phyloP scores from a whole-genome alignment of 2,113 vertebrate genomes.

The Corvus moneduloides region DNA sequence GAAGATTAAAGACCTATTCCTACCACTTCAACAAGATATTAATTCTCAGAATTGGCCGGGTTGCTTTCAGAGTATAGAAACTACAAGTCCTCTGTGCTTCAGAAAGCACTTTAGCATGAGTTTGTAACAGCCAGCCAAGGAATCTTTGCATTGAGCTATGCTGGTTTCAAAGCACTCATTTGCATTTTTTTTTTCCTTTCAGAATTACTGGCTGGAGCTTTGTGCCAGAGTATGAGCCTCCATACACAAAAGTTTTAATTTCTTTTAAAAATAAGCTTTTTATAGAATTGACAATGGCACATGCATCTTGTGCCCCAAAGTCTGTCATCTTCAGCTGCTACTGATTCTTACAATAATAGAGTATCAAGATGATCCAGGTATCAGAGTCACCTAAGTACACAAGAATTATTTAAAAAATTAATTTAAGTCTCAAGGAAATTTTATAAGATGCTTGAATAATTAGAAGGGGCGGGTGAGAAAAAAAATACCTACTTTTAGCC shows the following conservation, averaged over 20 bases:
- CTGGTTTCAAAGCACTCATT: neutral
- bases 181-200: neutral
- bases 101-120: neutral
- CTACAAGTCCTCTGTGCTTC: neutral
- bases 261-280: neutral
- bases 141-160: neutral
- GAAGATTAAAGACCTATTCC: neutral
- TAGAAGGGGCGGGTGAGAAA: neutral
- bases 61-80: neutral
- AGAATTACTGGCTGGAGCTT: neutral
- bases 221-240: neutral
- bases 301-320: neutral
- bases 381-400: neutral
- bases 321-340: neutral
- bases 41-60: neutral
- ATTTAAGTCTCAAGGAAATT: neutral
- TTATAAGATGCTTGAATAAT: neutral
- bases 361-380: neutral
- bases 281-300: neutral
- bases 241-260: neutral
- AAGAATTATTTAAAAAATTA: neutral
- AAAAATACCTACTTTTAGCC: neutral
- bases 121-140: neutral
- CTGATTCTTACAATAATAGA: neutral
- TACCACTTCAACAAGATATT: neutral